These are phyloP conservation scores for Tiliqua scincoides DNA, from an alignment of 2,113 vertebrate genomes.

Conservation along the genomic window DNA sequence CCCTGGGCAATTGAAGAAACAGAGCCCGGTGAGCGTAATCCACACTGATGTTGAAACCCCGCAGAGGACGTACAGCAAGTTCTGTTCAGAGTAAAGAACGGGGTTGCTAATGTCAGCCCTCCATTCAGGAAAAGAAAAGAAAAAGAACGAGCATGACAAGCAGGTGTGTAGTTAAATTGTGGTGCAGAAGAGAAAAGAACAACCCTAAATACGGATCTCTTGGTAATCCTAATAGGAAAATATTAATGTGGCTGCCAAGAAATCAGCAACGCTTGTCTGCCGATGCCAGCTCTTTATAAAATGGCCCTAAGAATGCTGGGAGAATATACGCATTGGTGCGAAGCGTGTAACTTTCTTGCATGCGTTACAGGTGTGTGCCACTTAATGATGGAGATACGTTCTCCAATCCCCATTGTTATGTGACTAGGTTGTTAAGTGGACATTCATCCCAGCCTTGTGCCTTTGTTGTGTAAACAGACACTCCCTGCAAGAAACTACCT, in stretches of 20 bases:
- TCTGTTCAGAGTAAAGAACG: not conserved
- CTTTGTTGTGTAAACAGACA: too few species aligned
- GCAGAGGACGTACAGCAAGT: not conserved
- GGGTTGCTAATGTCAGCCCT: not conserved
- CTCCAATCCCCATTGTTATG: too few species aligned
- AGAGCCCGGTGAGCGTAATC: constrained; percentile 16
- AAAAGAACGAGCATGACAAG: not conserved
- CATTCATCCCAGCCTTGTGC: too few species aligned
- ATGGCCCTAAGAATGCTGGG: not conserved
- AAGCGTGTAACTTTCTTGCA: too few species aligned
- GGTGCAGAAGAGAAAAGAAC: not conserved
- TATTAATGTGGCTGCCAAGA: not conserved
- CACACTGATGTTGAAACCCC: constrained; percentile 1
- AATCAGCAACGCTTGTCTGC: not conserved
- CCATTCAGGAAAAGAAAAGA: not conserved
- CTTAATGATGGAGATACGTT: too few species aligned
- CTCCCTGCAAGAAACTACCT: too few species aligned
- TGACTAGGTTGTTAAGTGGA: too few species aligned
- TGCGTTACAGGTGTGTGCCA: too few species aligned
- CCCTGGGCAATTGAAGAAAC: not conserved
- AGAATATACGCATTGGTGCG: not conserved
- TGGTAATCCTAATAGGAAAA: not conserved
- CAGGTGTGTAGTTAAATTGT: not conserved
- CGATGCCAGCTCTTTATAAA: not conserved
- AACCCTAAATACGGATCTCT: not conserved